Conservation (phyloP, 2,888 invertebrate species). For the Diadromus collaris region DNA sequence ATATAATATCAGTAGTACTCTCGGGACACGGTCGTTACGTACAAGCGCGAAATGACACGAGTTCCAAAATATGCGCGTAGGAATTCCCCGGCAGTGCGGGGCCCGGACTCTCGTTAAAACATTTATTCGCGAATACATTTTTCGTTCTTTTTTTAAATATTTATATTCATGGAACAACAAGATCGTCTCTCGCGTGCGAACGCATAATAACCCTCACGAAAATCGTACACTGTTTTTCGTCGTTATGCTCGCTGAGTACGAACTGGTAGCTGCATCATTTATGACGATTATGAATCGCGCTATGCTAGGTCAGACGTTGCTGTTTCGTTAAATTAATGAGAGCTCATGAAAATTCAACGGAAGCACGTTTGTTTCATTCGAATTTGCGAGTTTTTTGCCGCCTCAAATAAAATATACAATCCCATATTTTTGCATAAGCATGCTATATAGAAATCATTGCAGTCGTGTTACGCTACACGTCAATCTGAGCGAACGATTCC, state of each 20-base stretch:
- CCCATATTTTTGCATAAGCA: not conserved
- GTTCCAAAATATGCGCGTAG: not conserved
- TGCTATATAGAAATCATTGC: not conserved
- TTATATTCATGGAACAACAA: not conserved
- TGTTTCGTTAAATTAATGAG: slow-evolving; percentile 7
- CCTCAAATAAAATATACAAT: not conserved
- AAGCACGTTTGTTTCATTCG: not conserved
- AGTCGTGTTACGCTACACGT: not conserved
- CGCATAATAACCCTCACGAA: slow-evolving; percentile 28
- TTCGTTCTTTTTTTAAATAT: slow-evolving; percentile 17
- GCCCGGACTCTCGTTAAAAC: slow-evolving; percentile 28
- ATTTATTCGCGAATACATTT: slow-evolving; percentile 27
- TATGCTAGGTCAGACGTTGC: not conserved
- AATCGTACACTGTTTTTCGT: slow-evolving; percentile 31
- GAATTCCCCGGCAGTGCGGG: slow-evolving; percentile 23
- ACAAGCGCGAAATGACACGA: slow-evolving; percentile 34
- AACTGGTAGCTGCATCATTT: slow-evolving; percentile 2
- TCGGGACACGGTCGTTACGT: slow-evolving; percentile 32
- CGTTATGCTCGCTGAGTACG: slow-evolving; percentile 37
- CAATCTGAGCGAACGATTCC: not conserved
- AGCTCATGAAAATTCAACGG: slow-evolving; percentile 1
- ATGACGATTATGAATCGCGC: slow-evolving; percentile 15
- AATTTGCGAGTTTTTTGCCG: slow-evolving; percentile 2
- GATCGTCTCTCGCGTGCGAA: slow-evolving; percentile 21
- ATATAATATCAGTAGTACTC: slow-evolving; percentile 36